phyloP scores from a whole-genome alignment of 2,888 invertebrate genomes.

The Idaea straminata region DNA sequence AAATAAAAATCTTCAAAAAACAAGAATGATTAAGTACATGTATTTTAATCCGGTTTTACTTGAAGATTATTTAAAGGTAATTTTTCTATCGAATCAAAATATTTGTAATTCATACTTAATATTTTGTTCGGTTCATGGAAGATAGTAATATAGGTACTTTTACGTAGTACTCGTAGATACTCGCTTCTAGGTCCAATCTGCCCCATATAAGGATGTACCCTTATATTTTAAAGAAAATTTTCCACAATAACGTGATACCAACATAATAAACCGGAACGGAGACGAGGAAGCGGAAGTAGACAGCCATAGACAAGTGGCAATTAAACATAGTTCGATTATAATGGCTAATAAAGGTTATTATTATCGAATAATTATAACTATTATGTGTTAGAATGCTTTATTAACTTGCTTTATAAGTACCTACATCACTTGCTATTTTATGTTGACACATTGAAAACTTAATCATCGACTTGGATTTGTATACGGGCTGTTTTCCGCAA shows the following conservation, averaged over 20 bases:
- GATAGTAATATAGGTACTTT: no score
- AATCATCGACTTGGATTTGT: not conserved
- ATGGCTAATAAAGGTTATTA: not conserved
- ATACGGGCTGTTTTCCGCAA: not conserved
- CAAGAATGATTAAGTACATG: no score
- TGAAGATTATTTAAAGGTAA: no score
- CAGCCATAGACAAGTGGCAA: constrained; percentile 2
- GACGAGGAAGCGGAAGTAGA: constrained; percentile 29
- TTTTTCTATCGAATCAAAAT: no score
- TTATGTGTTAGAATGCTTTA: not conserved
- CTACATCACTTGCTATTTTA: not conserved
- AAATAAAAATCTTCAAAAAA: no score
- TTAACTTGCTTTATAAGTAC: not conserved
- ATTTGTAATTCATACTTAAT: no score
- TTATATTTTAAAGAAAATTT: not conserved
- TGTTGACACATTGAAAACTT: not conserved
- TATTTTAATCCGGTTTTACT: no score
- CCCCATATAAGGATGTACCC: no score
- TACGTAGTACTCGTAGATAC: no score
- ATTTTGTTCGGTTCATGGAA: no score
- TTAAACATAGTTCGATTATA: not conserved
- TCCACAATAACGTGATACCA: not conserved
- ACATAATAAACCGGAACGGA: constrained; percentile 23
- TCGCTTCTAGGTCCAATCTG: no score
- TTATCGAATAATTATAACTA: not conserved